Conservation (phyloP, 2,888 invertebrate genomes). For the Exocentrus adspersus region DNA sequence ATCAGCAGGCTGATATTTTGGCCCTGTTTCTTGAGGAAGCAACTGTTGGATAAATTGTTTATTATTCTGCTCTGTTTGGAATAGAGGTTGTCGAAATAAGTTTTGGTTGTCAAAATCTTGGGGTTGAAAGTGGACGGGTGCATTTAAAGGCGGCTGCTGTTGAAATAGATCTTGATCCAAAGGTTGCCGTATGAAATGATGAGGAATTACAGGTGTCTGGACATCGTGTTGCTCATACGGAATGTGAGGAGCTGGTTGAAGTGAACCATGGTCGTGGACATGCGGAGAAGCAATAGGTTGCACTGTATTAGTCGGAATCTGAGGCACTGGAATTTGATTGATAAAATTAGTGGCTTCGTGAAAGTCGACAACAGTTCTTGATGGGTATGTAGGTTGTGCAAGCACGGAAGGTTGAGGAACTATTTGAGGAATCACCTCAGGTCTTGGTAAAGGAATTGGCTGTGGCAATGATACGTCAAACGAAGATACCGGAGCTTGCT, state of each 20-base stretch:
- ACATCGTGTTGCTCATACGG: slow-evolving; percentile 28
- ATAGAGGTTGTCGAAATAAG: slow-evolving; percentile 35
- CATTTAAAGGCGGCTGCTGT: slow-evolving; percentile 38
- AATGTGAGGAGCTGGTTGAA: slow-evolving; percentile 10
- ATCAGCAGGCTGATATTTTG: slow-evolving; percentile 26
- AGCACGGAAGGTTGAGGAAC: too few relatives aligned
- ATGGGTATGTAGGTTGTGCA: slow-evolving; percentile 30
- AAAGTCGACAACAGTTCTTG: slow-evolving; percentile 43
- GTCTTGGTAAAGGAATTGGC: slow-evolving; percentile 17
- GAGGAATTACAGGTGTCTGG: slow-evolving; percentile 38
- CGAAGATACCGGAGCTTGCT: slow-evolving; percentile 27
- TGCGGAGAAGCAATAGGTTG: slow-evolving; percentile 35
- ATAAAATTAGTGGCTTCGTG: slow-evolving; percentile 44
- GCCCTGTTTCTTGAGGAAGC: background rate
- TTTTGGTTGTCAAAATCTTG: slow-evolving; percentile 29
- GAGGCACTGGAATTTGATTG: slow-evolving; percentile 36
- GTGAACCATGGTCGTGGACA: slow-evolving; percentile 37
- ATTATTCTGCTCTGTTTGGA: slow-evolving; percentile 21
- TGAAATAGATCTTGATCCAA: slow-evolving; percentile 26
- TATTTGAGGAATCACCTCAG: slow-evolving; percentile 14
- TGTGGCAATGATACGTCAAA: slow-evolving; percentile 14
- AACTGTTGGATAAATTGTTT: slow-evolving; percentile 31
- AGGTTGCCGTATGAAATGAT: slow-evolving; percentile 24
- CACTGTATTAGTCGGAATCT: slow-evolving; percentile 31
- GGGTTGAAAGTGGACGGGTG: slow-evolving; percentile 35